Conservation (phyloP, 1,140 invertebrate genomes). For the Zelostemma sp. region DNA sequence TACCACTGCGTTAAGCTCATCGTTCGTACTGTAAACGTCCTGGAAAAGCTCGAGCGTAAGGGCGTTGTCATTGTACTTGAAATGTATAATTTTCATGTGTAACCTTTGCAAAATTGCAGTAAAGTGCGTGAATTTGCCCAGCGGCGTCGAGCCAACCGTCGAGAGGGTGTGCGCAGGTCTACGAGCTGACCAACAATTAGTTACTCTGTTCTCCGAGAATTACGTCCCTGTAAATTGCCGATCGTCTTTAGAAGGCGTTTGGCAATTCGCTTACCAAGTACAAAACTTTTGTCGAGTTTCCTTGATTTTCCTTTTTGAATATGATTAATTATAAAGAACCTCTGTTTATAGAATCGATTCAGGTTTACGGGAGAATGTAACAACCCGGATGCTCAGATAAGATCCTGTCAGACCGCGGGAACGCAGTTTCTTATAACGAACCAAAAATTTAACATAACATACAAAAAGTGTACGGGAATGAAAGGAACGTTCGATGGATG, state of each 20-base stretch:
- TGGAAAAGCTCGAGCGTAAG: constrained; percentile 90
- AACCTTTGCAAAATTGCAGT: constrained; percentile 64
- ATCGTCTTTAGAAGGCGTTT: constrained; percentile 93
- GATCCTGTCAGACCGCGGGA: constrained; percentile 95
- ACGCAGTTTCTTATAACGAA: constrained; percentile 97
- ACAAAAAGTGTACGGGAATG: constrained; percentile 88
- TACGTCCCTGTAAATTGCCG: constrained; percentile 92
- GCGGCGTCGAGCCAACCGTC: constrained; percentile 77
- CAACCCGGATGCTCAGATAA: constrained; percentile 88
- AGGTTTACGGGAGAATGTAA: constrained; percentile 92
- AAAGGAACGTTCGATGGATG: constrained; percentile 88
- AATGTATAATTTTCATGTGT: not conserved
- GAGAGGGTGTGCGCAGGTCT: constrained; percentile 82
- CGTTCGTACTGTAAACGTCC: constrained; percentile 89
- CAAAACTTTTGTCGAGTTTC: no score
- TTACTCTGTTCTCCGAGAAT: constrained; percentile 91
- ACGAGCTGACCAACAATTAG: constrained; percentile 82
- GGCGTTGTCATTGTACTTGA: constrained; percentile 29
- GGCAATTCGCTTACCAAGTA: constrained; percentile 94
- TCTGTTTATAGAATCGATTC: constrained; percentile 77
- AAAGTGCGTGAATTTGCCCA: constrained; percentile 79
- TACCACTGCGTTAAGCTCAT: constrained; percentile 89
- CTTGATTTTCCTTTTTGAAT: no score
- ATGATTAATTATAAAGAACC: no score
- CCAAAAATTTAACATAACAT: constrained; percentile 97